Base-by-base conservation (phyloP, 2,113 vertebrate species). In the Macquaria australasica region DNA sequence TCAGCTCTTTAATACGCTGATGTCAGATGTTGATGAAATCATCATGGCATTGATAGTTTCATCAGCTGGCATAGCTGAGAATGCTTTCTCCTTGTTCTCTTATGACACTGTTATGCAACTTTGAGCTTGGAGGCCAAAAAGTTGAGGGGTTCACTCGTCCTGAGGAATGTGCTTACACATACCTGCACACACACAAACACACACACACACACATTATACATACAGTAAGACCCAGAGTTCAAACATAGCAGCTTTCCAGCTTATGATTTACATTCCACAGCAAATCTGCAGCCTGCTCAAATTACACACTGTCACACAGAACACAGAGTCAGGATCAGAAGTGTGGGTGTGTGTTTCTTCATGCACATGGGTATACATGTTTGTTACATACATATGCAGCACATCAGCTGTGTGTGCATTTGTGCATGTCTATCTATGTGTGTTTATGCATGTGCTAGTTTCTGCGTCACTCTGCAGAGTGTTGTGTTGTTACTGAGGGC, bases 251-350 rank as follows among this genome's bases (percentile, higher is more conserved):
- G 67, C 73, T 71, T 20, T 87, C 39, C 55, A 83, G 48, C 66
- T 83, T 89, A 71, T 91, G 74, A 87, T 92, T 91, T 81, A 70
- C 86, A 91, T 90, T 90, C 91, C 91, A 73, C 70, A 64, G 75
- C 48, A 83, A 84, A 87, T 89, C 92, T 73, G 79, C 28, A 43
- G 56, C 69, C 68, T 2, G 18, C 78, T 88, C 81, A 83, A 75
- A 89, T 91, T 88, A 83, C 81, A 77, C 48, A 20, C 75, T 85
- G 81, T 50, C 34, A 28, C 77, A 25, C 39, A 59, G 50, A 60
- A 15, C 60, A 31, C 50, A 63, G n/a, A 53, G 10, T 73, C 34
- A 16, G 55, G 76, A 63, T 82, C 69, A 45, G 50, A 56, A 45
- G 71, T 51, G 51, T 76, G 48, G n/a, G 41, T 68, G n/a, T 66